Conservation (phyloP, 2,888 invertebrate species). For the Polydrusus pterygomalis region DNA sequence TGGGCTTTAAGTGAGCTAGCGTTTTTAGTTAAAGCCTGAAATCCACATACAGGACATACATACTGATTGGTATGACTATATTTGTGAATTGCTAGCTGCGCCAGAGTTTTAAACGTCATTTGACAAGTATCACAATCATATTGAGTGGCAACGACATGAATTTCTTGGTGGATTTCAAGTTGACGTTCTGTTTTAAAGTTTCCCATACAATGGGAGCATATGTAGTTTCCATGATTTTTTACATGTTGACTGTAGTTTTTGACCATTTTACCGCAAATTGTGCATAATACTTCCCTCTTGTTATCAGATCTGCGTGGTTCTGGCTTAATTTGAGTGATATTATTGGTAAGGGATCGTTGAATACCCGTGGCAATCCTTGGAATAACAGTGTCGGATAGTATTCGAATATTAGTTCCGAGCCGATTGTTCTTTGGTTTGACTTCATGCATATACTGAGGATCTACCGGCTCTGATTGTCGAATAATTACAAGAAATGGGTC, state of each 20-base stretch:
- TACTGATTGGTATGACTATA: constrained; percentile 56
- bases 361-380: background rate
- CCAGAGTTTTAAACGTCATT: constrained; percentile 57
- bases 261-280: constrained; percentile 55
- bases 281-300: constrained; percentile 29
- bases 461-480: background rate
- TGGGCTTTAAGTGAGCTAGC: constrained; percentile 55
- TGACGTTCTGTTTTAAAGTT: constrained; percentile 51
- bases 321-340: background rate
- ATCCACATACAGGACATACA: constrained; percentile 59
- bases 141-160: constrained; percentile 54
- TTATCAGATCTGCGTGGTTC: background rate
- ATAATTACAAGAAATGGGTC: background rate
- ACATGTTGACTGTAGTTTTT: constrained; percentile 39
- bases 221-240: constrained; percentile 38
- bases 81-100: constrained; percentile 58
- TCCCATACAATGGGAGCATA: constrained; percentile 47
- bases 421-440: background rate
- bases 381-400: background rate
- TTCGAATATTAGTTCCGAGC: background rate
- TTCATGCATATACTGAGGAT: constrained; percentile 1
- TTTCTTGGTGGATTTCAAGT: constrained; percentile 59
- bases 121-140: constrained; percentile 61
- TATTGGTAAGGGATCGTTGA: background rate
- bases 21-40: constrained; percentile 51